These are phyloP conservation scores for Varanus komodoensis DNA, from an alignment of 2,113 vertebrate genomes.

Conservation along the genomic window DNA sequence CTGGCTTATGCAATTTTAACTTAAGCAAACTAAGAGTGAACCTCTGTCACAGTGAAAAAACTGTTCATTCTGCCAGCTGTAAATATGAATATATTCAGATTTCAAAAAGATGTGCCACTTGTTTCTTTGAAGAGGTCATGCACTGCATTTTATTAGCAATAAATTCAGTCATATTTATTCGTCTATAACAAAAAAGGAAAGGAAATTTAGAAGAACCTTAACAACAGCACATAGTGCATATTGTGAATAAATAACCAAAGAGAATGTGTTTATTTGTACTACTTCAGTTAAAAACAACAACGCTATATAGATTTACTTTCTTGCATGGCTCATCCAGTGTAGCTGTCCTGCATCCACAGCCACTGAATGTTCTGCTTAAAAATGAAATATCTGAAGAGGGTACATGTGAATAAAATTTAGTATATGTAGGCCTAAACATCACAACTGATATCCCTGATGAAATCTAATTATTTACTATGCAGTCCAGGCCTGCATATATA, in stretches of 20 bases:
- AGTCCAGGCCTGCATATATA: background rate
- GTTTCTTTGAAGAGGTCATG: constrained; percentile 8
- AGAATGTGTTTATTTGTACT: background rate
- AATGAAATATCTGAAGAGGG: background rate
- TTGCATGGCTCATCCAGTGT: background rate
- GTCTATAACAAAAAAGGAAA: background rate
- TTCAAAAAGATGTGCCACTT: constrained; percentile 26
- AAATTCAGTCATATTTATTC: constrained; percentile 8
- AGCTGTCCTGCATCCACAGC: background rate
- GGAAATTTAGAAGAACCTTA: background rate
- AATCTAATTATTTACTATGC: background rate
- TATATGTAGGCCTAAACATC: background rate
- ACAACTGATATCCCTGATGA: background rate
- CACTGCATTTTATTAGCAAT: constrained; percentile 32
- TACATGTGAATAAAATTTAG: background rate
- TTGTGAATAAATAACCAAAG: background rate
- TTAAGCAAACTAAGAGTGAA: constrained; percentile 48
- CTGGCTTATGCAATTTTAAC: constrained; percentile 38
- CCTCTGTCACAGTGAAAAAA: constrained; percentile 29
- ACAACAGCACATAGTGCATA: background rate
- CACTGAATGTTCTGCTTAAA: too few species aligned
- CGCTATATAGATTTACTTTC: background rate
- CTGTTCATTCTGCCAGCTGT: constrained; percentile 33
- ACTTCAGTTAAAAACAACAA: background rate
- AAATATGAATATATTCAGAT: constrained; percentile 31